Percentiles rank a stretch among this genome's conserved stretches.
These are phyloP conservation scores for Sebastiscus tertius DNA, from an alignment of 2,797 vertebrate species.

Conservation along the genomic window DNA sequence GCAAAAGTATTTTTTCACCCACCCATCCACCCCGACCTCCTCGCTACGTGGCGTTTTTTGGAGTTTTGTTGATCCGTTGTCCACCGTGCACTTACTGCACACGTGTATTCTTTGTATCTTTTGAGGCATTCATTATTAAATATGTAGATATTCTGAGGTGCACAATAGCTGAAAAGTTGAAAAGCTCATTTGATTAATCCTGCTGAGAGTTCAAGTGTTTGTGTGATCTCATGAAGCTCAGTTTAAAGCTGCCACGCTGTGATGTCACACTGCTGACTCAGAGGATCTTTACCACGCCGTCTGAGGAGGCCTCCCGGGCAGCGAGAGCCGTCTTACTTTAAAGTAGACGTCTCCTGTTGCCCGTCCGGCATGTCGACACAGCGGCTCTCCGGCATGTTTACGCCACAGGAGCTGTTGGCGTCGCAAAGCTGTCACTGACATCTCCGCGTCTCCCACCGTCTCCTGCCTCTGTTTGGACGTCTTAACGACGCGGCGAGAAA, in stretches of 20 bases:
- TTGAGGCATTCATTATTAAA: not conserved
- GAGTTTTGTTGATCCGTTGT: not conserved
- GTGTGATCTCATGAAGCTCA: constrained; percentile 2
- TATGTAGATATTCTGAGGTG: not conserved
- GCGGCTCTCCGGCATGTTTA: constrained; percentile 49
- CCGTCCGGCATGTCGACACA: constrained; percentile 34
- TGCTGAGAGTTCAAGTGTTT: not conserved
- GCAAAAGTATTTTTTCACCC: no score
- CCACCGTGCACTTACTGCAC: no score
- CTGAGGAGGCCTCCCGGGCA: constrained; percentile 38
- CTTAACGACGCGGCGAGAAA: constrained; percentile 27
- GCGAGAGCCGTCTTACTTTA: constrained; percentile 31
- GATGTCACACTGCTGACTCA: constrained; percentile 34
- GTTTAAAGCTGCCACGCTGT: constrained; percentile 3
- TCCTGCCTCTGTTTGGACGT: constrained; percentile 35
- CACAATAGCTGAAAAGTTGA: not conserved
- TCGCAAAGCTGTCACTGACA: constrained; percentile 49
- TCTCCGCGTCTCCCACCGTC: constrained; percentile 20
- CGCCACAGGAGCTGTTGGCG: constrained; percentile 56
- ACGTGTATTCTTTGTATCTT: no score
- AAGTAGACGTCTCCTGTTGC: constrained; percentile 35
- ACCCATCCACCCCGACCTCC: no score
- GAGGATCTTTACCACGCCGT: not conserved
- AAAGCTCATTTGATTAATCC: not conserved
- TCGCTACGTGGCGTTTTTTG: no score